Base-by-base conservation (phyloP, 2,888 invertebrate genomes). In the Epinotia ramella region DNA sequence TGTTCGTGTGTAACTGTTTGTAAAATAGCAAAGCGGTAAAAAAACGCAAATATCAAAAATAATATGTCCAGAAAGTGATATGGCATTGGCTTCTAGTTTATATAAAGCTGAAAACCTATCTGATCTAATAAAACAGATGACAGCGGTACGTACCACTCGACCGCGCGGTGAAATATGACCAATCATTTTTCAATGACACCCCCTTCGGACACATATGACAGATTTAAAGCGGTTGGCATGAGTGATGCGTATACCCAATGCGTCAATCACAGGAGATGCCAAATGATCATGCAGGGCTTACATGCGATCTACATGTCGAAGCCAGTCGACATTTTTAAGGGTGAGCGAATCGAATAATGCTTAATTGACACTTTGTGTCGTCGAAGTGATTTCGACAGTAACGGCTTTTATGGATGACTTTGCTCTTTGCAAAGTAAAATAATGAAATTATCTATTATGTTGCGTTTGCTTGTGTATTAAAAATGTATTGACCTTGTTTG, bases 151-250 rank as follows among this genome's bases (percentile, higher is more conserved):
- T 18, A 53, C 11, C 53, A 18, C 60, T 24, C 62, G 56, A 49
- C 69, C 57, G 65, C 78, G 79, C 77, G 79, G 80, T 83, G 81
- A 84, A 84, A 84, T 85, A 87, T 85, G 87, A 84, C 84, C 89
- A 86, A 87, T 89, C 86, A 89, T 89, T 89, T 89, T 89, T 90
- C 90, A 89, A 88, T 85, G 86, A 85, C 86, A 86, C 84, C 85
- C 88, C 79, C 85, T 84, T 84, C 81, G 84, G 84, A 85, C 84
- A 85, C 84, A 86, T 86, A 86, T 86, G 84, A 85, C 84, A 84
- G 84, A 86, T 86, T 88, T 86, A 84, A 86, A 86, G 84, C 86
- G 83, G 82, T 84, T 81, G 79, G 84, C 87, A 86, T 86, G 88
- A 86, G 81, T 88, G 87, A 87, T 85, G 83, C 82, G 81, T 86